Evolutionary conservation across 2,113 vertebrate species (phyloP), one percentile per base, ranked within the genome.

Genomic region (Sarotherodon lohbergeri): DNA sequence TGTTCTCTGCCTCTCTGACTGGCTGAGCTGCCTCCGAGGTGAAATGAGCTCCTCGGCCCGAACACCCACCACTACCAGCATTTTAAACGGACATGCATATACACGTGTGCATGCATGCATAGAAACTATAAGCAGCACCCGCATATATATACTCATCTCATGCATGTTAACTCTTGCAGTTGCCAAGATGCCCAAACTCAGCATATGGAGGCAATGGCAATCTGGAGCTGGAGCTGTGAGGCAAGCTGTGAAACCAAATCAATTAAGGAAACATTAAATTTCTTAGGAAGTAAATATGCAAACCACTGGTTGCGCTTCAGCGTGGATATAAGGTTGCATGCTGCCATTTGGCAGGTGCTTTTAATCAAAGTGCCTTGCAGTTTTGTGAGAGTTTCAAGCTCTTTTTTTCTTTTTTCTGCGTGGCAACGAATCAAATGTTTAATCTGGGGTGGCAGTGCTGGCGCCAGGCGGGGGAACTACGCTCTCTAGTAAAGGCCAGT

Each of bases 221-320:
- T 71, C 80, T 79, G 71, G 24, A 76, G 4, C 36, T 41, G 81
- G 90, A 89, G 71, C 88, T 73, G 85, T 16, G 73, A 90, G 55
- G 54, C 36, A 85, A 86, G 76, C 88, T 89, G 91, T 81, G 80
- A 85, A 87, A 84, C 79, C 90, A 61, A 90, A 88, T 89, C 73
- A 85, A 84, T 88, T 86, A 86, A 78, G 85, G 86, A 90, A 87
- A 92, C 71, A 86, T 85, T 32, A 83, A 1, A 78, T 82, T 89
- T 82, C 84, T 68, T 80, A 85, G 82, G 17, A 55, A 92, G 87
- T 85, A 76, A 90, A 91, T 87, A 86, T 73, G 66, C 48, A 85
- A 0, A 2, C 1, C 79, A 50, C 59, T 0, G 80, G 73, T 88
- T 84, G 91, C 79, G 76, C 76, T 76, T 55, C 36, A 54, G 14